Evolutionary conservation across 2,888 invertebrate genomes (phyloP), one percentile per base, ranked within the genome.

Genomic region (Alviniconcha strummeri): DNA sequence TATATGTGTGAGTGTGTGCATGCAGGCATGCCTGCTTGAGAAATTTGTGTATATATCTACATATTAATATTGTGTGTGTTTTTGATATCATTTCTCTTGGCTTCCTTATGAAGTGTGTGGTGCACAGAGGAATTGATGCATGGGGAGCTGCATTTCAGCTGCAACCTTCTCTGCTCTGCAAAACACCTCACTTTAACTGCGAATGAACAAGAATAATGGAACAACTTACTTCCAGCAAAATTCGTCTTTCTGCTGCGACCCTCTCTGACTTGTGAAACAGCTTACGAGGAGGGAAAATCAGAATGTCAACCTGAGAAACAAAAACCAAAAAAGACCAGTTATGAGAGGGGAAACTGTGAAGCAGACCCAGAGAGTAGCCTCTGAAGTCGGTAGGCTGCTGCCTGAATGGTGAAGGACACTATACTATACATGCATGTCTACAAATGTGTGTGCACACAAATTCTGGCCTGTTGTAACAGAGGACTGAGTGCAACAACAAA

Each of bases 211-310:
- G 5, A n/a, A 69, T 36, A 19, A n/a, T 52, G 8, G 71, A 71
- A 71, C 15, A 11, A 79, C 86, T 87, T 87, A 93, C 93, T 89
- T 93, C 92, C n/a, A 93, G 84, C 77, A 89, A 89, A 56, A 84
- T 87, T 83, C 88, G 86, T 77, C 92, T 86, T 80, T 92, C 91
- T 55, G 88, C 84, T 15, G 91, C 92, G 55, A 92, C 90, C 85
- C 90, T 91, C 80, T 92, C 92, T 60, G 90, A 90, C 81, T 89
- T 89, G 83, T 90, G 91, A 85, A 93, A 92, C 67, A 91, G 89
- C 83, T 90, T 89, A 82, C 91, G 91, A 0, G 93, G 91, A 81
- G 93, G 93, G 84, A 93, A 93, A 7, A 90, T 88, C 57, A 93
- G 83, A 54, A 87, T 89, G 83, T 87, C 89, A 74, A 91, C 88